Conservation (phyloP, 2,888 invertebrate genomes). For the Argynnis bischoffii region DNA sequence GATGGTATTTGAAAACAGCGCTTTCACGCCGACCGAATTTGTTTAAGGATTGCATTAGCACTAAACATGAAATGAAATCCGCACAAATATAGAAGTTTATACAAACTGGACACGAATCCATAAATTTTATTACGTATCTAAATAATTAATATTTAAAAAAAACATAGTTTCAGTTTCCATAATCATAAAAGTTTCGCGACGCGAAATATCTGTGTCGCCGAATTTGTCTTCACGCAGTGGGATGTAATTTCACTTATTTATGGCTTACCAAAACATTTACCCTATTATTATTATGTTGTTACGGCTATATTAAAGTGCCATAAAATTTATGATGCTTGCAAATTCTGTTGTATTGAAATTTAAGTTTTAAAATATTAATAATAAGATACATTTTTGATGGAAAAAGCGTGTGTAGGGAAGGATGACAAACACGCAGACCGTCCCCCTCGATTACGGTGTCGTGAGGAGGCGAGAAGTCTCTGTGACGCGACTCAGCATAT, state of each 20-base stretch:
- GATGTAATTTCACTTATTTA: slow-evolving; percentile 73
- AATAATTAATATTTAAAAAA: no score
- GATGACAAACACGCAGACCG: slow-evolving; percentile 70
- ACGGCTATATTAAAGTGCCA: slow-evolving; percentile 80
- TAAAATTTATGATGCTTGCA: slow-evolving; percentile 79
- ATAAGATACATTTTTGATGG: slow-evolving; percentile 46
- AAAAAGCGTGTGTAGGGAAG: slow-evolving; percentile 52
- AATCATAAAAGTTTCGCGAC: slow-evolving; percentile 18
- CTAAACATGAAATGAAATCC: no score
- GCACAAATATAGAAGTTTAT: no score
- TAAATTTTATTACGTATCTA: no score
- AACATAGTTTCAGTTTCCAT: background rate
- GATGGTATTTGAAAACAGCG: no score
- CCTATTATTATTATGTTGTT: slow-evolving; percentile 80
- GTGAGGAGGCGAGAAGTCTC: slow-evolving; percentile 70
- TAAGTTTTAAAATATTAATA: slow-evolving; percentile 16
- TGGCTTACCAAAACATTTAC: slow-evolving; percentile 82
- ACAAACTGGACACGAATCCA: no score
- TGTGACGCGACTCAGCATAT: slow-evolving; percentile 76
- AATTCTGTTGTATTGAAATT: slow-evolving; percentile 44
- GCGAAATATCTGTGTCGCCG: slow-evolving; percentile 49
- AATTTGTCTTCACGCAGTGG: slow-evolving; percentile 70
- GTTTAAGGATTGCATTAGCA: no score
- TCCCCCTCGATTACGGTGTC: slow-evolving; percentile 75
- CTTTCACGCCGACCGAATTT: no score